These are phyloP conservation scores for Priocnemis perturbator DNA, from an alignment of 2,888 invertebrate species.

Conservation along the genomic window DNA sequence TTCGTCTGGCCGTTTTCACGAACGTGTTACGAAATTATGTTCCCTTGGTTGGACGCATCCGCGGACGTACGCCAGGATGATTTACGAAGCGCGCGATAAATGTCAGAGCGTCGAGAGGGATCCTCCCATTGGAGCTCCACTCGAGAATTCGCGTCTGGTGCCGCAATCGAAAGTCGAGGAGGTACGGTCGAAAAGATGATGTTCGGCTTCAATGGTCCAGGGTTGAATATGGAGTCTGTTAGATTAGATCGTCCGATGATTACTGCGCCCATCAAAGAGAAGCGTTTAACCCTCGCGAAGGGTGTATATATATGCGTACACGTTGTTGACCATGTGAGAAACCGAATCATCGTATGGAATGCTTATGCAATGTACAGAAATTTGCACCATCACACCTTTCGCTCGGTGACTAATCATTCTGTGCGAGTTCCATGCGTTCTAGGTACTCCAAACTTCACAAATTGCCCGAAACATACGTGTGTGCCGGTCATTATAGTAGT, in stretches of 20 bases:
- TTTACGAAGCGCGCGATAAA: constrained; percentile 37
- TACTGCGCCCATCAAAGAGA: no score
- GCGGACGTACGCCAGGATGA: constrained; percentile 27
- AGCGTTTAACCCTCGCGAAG: no score
- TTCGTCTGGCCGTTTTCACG: background rate
- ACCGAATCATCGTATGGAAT: no score
- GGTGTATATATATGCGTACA: no score
- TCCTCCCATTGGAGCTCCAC: constrained; percentile 29
- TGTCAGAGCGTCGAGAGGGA: constrained; percentile 28
- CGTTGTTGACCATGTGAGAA: no score
- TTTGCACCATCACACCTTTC: no score
- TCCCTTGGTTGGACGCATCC: constrained; percentile 21
- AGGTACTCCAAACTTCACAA: no score
- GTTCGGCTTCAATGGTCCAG: constrained; percentile 13
- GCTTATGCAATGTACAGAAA: no score
- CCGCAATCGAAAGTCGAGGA: constrained; percentile 7
- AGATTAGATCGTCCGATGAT: background rate
- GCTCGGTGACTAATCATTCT: no score
- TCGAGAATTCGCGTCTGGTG: constrained; percentile 18
- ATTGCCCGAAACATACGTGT: no score
- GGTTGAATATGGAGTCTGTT: background rate
- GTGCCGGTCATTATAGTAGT: no score
- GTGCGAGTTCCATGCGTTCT: background rate
- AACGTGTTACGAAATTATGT: constrained; percentile 24
- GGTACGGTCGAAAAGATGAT: constrained; percentile 27